Percentiles rank a stretch among this genome's conserved stretches.
phyloP scores from a whole-genome alignment of 2,888 invertebrate genomes.

The Drosophila colorata region DNA sequence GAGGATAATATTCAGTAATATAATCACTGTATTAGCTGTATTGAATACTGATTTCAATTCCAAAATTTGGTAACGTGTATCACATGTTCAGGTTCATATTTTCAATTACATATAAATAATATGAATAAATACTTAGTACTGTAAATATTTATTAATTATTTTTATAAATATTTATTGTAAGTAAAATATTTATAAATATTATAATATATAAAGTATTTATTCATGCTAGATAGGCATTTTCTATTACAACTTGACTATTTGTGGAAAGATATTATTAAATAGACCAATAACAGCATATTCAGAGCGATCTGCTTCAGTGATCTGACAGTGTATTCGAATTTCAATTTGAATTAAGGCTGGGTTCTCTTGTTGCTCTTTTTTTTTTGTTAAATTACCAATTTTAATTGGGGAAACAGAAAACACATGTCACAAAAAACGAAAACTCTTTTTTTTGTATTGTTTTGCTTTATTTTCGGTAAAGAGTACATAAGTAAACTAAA shows the following conservation, averaged over 20 bases:
- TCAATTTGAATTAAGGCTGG: background rate
- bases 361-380: background rate
- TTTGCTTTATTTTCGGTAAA: slow-evolving; percentile 68
- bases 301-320: background rate
- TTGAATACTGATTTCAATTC: too few species aligned
- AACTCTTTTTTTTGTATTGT: slow-evolving; percentile 32
- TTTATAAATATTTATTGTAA: background rate
- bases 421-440: slow-evolving; percentile 15
- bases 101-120: too few species aligned
- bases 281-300: too few species aligned
- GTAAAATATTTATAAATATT: too few species aligned
- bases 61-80: too few species aligned
- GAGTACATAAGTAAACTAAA: slow-evolving; percentile 59
- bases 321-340: slow-evolving; percentile 1
- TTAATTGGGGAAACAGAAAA: slow-evolving; percentile 16
- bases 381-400: slow-evolving; percentile 22
- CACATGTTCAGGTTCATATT: too few species aligned
- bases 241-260: background rate
- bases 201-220: too few species aligned
- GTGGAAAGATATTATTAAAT: background rate
- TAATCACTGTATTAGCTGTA: too few species aligned
- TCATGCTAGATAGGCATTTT: too few species aligned
- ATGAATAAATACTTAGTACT: too few species aligned
- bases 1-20: too few species aligned
- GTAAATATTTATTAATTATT: too few species aligned